A percentile compares a stretch with the other conserved stretches of the same genome.
Conservation (phyloP, 2,888 invertebrate species). For the Lasioglossum leucozonium region DNA sequence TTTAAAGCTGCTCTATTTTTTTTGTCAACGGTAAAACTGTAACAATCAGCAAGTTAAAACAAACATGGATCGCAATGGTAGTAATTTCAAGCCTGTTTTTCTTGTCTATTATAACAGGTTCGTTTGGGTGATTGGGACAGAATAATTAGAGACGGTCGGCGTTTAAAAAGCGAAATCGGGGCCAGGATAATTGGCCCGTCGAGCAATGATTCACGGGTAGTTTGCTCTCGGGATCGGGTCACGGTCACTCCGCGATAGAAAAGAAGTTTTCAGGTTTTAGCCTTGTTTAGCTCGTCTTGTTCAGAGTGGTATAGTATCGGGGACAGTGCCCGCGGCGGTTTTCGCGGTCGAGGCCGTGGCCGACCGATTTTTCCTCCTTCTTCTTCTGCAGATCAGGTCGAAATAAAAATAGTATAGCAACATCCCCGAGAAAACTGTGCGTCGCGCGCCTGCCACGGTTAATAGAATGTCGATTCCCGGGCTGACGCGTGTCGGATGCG, state of each 20-base stretch:
- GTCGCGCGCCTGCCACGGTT: conserved; percentile 24
- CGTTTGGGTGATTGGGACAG: neutral
- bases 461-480: conserved; percentile 54
- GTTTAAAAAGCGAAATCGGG: neutral
- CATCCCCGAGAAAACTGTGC: conserved; percentile 15
- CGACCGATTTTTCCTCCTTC: conserved; percentile 19
- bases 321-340: conserved; percentile 32
- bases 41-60: neutral
- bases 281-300: conserved; percentile 34
- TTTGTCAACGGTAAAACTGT: neutral
- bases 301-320: conserved; percentile 13
- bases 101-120: neutral
- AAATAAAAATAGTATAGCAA: conserved; percentile 23
- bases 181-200: conserved; percentile 2
- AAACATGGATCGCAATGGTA: neutral
- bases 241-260: conserved; percentile 32
- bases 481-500: conserved; percentile 46
- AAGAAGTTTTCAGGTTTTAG: conserved; percentile 10
- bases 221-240: conserved; percentile 31
- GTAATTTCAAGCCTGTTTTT: neutral
- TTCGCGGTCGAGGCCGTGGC: neutral
- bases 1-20: neutral
- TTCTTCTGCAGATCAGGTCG: neutral
- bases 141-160: neutral
- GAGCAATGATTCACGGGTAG: conserved; percentile 41